Evolutionary conservation across 2,113 vertebrate species (phyloP).

Genomic region (Aldabrachelys gigantea): DNA sequence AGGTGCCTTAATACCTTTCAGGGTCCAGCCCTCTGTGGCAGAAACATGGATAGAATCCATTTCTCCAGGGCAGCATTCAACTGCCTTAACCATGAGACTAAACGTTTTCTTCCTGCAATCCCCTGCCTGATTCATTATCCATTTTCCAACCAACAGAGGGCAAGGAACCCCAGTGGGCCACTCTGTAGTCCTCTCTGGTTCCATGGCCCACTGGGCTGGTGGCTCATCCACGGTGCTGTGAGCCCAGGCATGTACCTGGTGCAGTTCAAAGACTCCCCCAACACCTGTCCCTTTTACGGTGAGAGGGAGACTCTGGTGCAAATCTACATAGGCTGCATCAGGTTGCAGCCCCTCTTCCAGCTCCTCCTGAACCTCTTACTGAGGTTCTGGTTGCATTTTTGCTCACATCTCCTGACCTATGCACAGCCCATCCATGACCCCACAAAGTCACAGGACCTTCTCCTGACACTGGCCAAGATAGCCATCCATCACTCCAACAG

Average conservation of each 20-base stretch:
- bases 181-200: not conserved
- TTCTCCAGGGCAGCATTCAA: not conserved
- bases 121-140: constrained; percentile 15
- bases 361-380: not conserved
- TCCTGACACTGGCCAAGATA: not conserved
- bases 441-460: not conserved
- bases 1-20: constrained; percentile 34
- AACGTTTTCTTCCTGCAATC: not conserved
- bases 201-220: not conserved
- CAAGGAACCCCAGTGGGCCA: not conserved
- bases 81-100: not conserved
- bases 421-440: not conserved
- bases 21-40: not conserved
- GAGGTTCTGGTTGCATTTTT: not conserved
- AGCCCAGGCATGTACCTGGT: not conserved
- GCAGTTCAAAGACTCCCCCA: not conserved
- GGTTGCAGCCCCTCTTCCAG: not conserved
- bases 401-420: not conserved
- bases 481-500: not conserved
- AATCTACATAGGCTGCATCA: not conserved
- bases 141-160: not conserved
- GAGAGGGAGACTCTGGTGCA: not conserved
- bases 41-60: not conserved
- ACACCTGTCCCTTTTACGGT: not conserved
- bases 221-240: not conserved